Evolutionary conservation across 2,113 vertebrate genomes (phyloP), one percentile per base, ranked within the genome.

Genomic region (Ophthalmolycus amberensis): DNA sequence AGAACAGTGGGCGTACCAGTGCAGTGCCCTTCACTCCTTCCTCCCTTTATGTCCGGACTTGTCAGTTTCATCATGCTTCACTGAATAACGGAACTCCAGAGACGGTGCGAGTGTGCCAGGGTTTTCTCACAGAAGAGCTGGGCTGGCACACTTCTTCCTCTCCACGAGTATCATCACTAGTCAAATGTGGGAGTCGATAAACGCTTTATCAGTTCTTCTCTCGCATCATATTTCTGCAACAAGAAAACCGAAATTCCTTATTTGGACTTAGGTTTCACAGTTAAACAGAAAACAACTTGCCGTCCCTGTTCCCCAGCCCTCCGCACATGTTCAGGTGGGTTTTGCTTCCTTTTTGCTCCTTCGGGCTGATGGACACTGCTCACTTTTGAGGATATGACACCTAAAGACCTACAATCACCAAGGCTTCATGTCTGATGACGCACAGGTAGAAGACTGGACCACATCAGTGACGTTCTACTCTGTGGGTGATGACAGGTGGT

Each of bases 61-160:
- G 62, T 82, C 80, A 73, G 15, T 87, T 86, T 82, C 54, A 48
- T 85, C 76, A 77, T 71, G 67, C 66, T 69, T 84, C 52, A 77
- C 74, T 71, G 58, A 82, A 32, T 50, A 60, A 67, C n/a, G 10
- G 77, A 75, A 72, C 52, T 79, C 60, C 25, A 32, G 80, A 73
- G 66, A 69, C 34, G 3, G 12, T 34, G 29, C 0, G 9, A 70
- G 58, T 74, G 52, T 87, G 85, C 56, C 50, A 77, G 74, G 48
- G 79, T 82, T 82, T 32, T 68, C 58, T 64, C 71, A 60, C 56
- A 72, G 74, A 56, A 34, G 60, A 59, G 44, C 75, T 67, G 67
- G 64, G 64, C 60, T 68, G 77, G 50, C 80, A 83, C 74, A 72
- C 63, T 83, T 77, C 40, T 64, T 71, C 40, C 48, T 37, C 44